Percentiles rank a stretch among this genome's conserved stretches.
Conservation (phyloP, 2,797 vertebrate genomes). For the Silurus aristotelis region DNA sequence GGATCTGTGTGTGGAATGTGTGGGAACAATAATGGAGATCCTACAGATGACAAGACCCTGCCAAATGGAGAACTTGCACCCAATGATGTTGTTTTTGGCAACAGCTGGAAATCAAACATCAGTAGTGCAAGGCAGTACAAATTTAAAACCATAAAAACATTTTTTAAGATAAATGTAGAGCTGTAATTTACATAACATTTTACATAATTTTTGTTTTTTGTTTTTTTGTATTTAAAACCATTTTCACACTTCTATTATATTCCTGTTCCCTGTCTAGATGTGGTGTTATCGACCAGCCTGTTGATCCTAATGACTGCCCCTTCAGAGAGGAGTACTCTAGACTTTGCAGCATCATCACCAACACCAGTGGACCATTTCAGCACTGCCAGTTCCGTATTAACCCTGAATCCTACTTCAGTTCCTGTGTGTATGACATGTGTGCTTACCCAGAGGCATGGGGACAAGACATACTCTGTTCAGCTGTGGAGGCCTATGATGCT, state of each 20-base stretch:
- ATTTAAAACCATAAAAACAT: background rate
- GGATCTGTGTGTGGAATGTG: slow-evolving; percentile 61
- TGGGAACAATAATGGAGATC: slow-evolving; percentile 63
- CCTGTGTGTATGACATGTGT: slow-evolving; percentile 74
- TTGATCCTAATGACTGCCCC: slow-evolving; percentile 44
- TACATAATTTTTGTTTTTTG: too few relatives aligned
- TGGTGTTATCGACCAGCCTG: slow-evolving; percentile 41
- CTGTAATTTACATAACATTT: too few relatives aligned
- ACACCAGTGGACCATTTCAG: slow-evolving; percentile 66
- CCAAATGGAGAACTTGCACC: slow-evolving; percentile 56
- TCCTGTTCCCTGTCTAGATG: slow-evolving; percentile 56
- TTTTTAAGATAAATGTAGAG: too few relatives aligned
- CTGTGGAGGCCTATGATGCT: slow-evolving; percentile 65
- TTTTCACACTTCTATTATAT: background rate
- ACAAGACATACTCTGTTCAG: slow-evolving; percentile 66
- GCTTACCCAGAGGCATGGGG: slow-evolving; percentile 55
- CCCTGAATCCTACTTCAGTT: slow-evolving; percentile 59
- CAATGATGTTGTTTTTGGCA: slow-evolving; percentile 65
- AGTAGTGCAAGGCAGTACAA: slow-evolving; percentile 61
- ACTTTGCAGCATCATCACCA: slow-evolving; percentile 68
- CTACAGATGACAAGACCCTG: slow-evolving; percentile 58
- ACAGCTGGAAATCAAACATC: slow-evolving; percentile 63
- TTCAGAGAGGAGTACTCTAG: slow-evolving; percentile 58
- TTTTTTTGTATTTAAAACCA: too few relatives aligned
- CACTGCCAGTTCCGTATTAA: slow-evolving; percentile 64